Evolutionary conservation across 2,888 invertebrate genomes (phyloP), one percentile per base, ranked within the genome.

Genomic region (Ophion costatus): DNA sequence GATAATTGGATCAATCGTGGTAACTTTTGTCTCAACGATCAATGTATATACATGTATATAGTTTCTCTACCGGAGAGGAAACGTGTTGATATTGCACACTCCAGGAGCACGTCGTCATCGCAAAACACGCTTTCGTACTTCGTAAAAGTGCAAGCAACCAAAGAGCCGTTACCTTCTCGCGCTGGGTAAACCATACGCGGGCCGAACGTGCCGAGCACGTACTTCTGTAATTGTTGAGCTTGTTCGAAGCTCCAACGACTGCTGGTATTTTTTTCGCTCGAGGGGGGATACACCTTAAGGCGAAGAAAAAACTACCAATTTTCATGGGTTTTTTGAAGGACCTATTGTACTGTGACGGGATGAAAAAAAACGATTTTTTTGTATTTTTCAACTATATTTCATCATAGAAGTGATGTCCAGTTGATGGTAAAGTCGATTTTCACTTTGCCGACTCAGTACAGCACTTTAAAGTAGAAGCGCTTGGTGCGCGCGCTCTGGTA

Each of bases 181-280:
- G 56, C 33, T 33, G 17, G 76, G 57, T 66, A 45, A 74, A 51
- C 45, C 63, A 77, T 57, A 38, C 66, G 42, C 9, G 22, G 11
- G 51, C 51, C 66, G 69, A 80, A 82, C 73, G 76, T 80, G 85
- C 87, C 82, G 82, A 86, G 88, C 92, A 92, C 92, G 92, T 92
- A 91, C 89, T 89, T 90, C 89, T 88, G 87, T 91, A 92, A 92
- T 91, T 91, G 90, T 92, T 87, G 88, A 89, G 89, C 90, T 87
- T 83, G 89, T 86, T 86, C 85, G 80, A 83, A 88, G 90, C 88
- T 89, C 89, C 89, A 89, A 90, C 89, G 89, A 87, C 87, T 86
- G 42, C 84, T 89, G 85, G 83, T 88, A 89, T 89, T 88, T 87
- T 87, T 89, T 86, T 89, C 88, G 73, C 38, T 22, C 29, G 4